Evolutionary conservation across 1,140 invertebrate species (phyloP).

Genomic region (Mizuhopecten yessoensis): DNA sequence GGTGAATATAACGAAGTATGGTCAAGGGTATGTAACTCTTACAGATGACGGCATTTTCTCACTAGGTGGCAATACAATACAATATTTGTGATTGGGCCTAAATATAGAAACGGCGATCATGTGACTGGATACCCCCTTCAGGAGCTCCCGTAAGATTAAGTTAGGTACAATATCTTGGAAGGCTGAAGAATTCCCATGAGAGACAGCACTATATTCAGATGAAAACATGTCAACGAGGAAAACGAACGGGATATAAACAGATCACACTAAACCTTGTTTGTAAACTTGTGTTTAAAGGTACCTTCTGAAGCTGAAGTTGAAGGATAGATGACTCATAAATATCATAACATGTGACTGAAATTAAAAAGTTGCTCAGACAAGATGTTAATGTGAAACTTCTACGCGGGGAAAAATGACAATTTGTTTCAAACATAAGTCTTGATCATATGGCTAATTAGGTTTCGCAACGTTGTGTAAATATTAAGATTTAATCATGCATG

Average conservation of each 20-base stretch:
- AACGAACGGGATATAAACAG: not conserved
- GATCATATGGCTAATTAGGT: too few species aligned
- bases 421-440: too few species aligned
- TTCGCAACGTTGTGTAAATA: too few species aligned
- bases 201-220: not conserved
- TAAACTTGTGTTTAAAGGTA: not conserved
- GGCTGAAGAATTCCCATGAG: not conserved
- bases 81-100: not conserved
- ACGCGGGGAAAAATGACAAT: too few species aligned
- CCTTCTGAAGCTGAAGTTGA: not conserved
- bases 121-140: conserved; percentile 28
- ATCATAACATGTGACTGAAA: not conserved
- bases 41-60: not conserved
- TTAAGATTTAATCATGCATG: too few species aligned
- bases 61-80: not conserved
- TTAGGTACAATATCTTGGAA: not conserved
- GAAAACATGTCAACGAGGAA: not conserved
- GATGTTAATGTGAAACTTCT: too few species aligned
- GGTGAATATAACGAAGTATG: not conserved
- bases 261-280: not conserved
- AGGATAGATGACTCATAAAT: not conserved
- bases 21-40: conserved; percentile 1
- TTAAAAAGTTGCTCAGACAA: too few species aligned
- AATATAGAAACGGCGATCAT: not conserved
- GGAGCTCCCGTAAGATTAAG: not conserved